Percentiles rank a stretch among this genome's conserved stretches.
Evolutionary conservation across 53 echinoderm and acorn worm genomes (phyloP).

Genomic region (Holothuria leucospilota): DNA sequence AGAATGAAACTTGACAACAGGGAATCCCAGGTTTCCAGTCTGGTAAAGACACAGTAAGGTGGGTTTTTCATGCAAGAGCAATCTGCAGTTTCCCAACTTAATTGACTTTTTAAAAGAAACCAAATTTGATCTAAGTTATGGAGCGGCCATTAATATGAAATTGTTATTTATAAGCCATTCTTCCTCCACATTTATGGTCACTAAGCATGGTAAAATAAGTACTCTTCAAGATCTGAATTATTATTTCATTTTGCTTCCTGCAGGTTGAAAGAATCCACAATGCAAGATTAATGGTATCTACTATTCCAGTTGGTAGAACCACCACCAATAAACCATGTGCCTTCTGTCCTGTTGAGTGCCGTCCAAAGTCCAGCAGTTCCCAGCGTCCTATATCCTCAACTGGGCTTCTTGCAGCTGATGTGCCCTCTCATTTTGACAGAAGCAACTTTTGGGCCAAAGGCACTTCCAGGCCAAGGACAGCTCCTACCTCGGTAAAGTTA

Average conservation of each 20-base stretch:
- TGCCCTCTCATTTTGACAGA: conserved; percentile 86
- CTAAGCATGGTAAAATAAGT: too few species aligned
- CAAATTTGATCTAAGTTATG: too few species aligned
- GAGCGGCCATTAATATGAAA: too few species aligned
- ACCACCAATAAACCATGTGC: conserved; percentile 65
- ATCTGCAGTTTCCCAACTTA: too few species aligned
- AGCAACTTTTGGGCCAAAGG: conserved; percentile 59
- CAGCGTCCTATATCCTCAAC: conserved; percentile 90
- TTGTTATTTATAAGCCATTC: too few species aligned
- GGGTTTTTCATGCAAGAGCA: too few species aligned
- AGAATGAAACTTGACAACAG: too few species aligned
- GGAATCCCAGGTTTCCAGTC: too few species aligned
- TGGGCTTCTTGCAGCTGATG: conserved; percentile 81
- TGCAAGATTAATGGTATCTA: conserved; percentile 12
- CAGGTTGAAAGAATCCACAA: conserved; percentile 30
- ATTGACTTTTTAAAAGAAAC: too few species aligned
- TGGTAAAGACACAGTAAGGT: neutral
- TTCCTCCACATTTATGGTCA: too few species aligned
- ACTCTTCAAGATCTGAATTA: neutral
- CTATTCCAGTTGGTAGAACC: conserved; percentile 24
- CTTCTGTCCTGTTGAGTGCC: conserved; percentile 86
- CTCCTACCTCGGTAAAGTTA: conserved; percentile 80
- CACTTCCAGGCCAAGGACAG: conserved; percentile 83
- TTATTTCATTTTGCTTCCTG: neutral
- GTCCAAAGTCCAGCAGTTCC: conserved; percentile 81